phyloP scores from a whole-genome alignment of 1,140 invertebrate genomes.

The Theocolax elegans region DNA sequence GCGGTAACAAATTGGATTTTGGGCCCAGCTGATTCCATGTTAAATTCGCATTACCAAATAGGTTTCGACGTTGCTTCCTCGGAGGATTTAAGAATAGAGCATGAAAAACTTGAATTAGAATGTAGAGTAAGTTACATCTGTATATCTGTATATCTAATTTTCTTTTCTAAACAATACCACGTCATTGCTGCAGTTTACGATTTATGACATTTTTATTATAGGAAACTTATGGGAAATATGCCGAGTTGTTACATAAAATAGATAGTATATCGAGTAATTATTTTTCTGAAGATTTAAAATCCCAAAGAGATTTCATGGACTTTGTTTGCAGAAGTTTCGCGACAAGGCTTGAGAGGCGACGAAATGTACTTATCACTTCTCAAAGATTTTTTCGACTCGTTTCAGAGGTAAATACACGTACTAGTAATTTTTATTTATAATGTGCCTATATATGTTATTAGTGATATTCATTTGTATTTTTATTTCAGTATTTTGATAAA shows the following conservation, averaged over 20 bases:
- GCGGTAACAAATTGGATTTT: slow-evolving; percentile 83
- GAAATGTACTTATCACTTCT: slow-evolving; percentile 82
- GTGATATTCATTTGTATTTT: slow-evolving; percentile 42
- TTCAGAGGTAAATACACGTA: slow-evolving; percentile 72
- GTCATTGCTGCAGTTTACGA: no score
- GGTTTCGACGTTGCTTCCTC: slow-evolving; percentile 79
- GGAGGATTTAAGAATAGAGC: slow-evolving; percentile 76
- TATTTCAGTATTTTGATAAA: slow-evolving; percentile 71
- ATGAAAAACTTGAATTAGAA: slow-evolving; percentile 81
- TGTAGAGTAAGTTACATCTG: slow-evolving; percentile 72
- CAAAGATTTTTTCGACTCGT: slow-evolving; percentile 80
- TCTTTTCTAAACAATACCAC: no score
- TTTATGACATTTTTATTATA: slow-evolving; percentile 43
- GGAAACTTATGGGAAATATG: slow-evolving; percentile 81
- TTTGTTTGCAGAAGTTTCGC: slow-evolving; percentile 84
- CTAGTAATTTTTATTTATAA: neutral
- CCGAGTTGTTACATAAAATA: slow-evolving; percentile 78
- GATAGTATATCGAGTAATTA: slow-evolving; percentile 69
- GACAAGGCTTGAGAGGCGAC: slow-evolving; percentile 76
- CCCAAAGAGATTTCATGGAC: slow-evolving; percentile 82
- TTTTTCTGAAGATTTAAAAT: slow-evolving; percentile 71
- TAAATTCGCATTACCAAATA: slow-evolving; percentile 77
- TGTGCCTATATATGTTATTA: neutral
- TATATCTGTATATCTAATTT: no score
- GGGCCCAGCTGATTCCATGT: slow-evolving; percentile 77